Percentiles rank a stretch among this genome's conserved stretches.
Conservation (phyloP, 2,888 invertebrate species). For the Agrenia bidenticulata region DNA sequence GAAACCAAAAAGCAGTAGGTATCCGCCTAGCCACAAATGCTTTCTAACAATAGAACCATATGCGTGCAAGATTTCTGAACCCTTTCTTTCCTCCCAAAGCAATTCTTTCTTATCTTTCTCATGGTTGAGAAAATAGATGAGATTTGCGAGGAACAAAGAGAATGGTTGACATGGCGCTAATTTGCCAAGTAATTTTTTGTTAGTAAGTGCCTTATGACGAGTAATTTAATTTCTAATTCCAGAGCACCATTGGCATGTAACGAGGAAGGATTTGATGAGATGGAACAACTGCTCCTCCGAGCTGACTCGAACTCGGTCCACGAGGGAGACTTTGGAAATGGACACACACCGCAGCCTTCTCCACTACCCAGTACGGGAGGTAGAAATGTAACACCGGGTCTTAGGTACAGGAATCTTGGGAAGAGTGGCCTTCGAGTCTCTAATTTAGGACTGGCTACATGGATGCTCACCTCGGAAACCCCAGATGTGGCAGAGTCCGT, state of each 20-base stretch:
- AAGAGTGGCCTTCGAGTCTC: slow-evolving; percentile 93
- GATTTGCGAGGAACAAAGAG: not conserved
- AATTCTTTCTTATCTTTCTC: too few species aligned
- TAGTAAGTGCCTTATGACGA: not conserved
- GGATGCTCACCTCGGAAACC: slow-evolving; percentile 48
- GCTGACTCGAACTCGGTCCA: slow-evolving; percentile 42
- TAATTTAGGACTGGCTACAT: slow-evolving; percentile 79
- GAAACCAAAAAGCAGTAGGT: too few species aligned
- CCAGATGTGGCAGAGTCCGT: slow-evolving; percentile 77
- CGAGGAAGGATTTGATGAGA: slow-evolving; percentile 51
- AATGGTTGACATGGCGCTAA: slow-evolving; percentile 7
- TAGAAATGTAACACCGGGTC: slow-evolving; percentile 42
- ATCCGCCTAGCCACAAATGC: too few species aligned
- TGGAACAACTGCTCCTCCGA: slow-evolving; percentile 51
- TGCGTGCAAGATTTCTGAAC: too few species aligned
- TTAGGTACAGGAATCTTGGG: slow-evolving; percentile 82
- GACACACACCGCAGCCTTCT: slow-evolving; percentile 51
- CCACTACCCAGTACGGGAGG: slow-evolving; percentile 42
- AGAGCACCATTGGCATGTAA: slow-evolving; percentile 51
- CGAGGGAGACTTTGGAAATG: slow-evolving; percentile 41
- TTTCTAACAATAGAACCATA: too few species aligned
- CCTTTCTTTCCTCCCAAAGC: too few species aligned
- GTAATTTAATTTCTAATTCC: not conserved
- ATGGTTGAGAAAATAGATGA: too few species aligned
- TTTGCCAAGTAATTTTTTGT: not conserved